Base-by-base conservation (phyloP, 1,140 invertebrate genomes). In the Lysiphlebus fabarum region DNA sequence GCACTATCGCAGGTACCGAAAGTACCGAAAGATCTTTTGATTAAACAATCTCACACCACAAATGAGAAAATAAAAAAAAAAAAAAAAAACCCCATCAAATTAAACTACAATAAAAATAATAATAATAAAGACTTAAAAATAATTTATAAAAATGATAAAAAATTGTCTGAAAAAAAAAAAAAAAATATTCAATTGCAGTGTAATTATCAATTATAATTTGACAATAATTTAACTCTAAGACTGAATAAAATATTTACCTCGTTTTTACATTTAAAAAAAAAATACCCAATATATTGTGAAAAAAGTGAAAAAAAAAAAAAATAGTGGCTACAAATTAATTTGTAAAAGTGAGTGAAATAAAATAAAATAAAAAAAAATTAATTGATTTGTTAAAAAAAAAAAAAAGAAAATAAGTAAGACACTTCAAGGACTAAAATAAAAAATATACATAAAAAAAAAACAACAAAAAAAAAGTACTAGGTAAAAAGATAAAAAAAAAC, bases 21-120 rank as follows among this genome's bases (percentile, higher is more conserved):
- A 51, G 48, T 58, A 58, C 48, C 56, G 56, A 9, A 58, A 50
- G 56, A 58, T 58, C 56, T 47, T 58, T 38, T 50, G 56, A 58
- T 58, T 58, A 5, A 5, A 38, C n/a, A 38, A 33, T 37, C 17
- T 17, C 17, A 17, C 26, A 40, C 26, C 48, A 6, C 33, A 11
- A 45, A 45, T 6, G 9, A n/a, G 1, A 7, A 10, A 40, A 8
- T 1, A 40, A 40, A 40, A 40, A 40, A 40, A 40, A 40, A 8
- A 2, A 1, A 40, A 40, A 6, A 6, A 40, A 40, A n/a, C n/a
- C 9, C 9, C 9, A 40, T 6, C 9, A 6, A 6, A 6, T 6
- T 40, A 10, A 40, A 40, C 4, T 40, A 8, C 38, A 7, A 8
- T 10, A 17, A 17, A 17, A 17, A 17, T 1, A 40, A 40, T 40